These are phyloP conservation scores for Standfussiana lucernea DNA, from an alignment of 2,888 invertebrate genomes.

Conservation along the genomic window DNA sequence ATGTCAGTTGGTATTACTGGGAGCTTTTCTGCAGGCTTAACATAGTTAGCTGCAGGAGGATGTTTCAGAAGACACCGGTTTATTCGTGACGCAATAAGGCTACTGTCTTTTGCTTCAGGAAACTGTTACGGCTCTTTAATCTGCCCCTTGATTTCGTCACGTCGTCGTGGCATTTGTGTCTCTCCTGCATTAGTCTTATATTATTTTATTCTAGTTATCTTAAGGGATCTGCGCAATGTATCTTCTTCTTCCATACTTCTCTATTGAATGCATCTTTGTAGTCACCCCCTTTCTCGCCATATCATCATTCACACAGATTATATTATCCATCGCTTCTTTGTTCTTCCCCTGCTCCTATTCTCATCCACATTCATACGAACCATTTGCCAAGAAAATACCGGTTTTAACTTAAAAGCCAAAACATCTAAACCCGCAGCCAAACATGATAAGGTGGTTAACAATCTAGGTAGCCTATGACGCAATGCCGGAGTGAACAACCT, in stretches of 20 bases:
- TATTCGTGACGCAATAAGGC: neutral
- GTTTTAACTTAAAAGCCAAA: neutral
- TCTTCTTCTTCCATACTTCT: neutral
- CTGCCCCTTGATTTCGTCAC: neutral
- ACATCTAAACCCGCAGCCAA: neutral
- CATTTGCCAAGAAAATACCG: neutral
- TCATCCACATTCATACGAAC: neutral
- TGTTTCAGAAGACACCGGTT: neutral
- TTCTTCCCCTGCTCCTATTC: neutral
- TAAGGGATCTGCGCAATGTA: neutral
- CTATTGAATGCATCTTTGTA: neutral
- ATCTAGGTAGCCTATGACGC: slow-evolving; percentile 52
- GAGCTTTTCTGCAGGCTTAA: neutral
- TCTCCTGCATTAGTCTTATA: neutral
- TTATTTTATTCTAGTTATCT: neutral
- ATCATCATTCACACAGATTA: neutral
- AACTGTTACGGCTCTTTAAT: neutral
- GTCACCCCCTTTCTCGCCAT: neutral
- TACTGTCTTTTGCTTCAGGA: neutral
- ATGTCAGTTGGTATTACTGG: neutral
- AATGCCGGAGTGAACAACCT: slow-evolving; percentile 54
- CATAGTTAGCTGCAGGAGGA: neutral
- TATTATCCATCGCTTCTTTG: neutral
- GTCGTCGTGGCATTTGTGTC: neutral
- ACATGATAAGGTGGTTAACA: neutral